Evolutionary conservation across 2,113 vertebrate genomes (phyloP).

Genomic region (Odontesthes bonariensis): DNA sequence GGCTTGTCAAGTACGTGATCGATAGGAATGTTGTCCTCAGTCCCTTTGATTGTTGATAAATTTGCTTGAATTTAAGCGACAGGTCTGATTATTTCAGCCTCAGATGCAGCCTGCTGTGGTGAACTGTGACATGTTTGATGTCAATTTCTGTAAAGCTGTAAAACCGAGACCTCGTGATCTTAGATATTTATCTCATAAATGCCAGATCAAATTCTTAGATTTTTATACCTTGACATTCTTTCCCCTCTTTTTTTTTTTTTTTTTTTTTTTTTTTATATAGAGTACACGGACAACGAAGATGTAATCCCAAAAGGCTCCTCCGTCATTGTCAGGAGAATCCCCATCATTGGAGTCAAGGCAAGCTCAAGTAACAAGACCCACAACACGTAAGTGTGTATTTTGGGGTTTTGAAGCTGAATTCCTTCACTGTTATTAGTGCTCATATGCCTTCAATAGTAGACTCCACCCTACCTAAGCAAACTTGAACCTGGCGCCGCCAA

Average conservation of each 20-base stretch:
- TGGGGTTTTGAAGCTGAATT: neutral
- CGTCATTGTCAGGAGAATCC: constrained; percentile 95
- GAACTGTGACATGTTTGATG: no score
- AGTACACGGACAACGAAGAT: constrained; percentile 92
- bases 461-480: constrained; percentile 1
- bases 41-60: no score
- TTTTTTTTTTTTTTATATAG: no score
- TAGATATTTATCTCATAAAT: no score
- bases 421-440: neutral
- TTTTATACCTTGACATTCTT: neutral
- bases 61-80: no score
- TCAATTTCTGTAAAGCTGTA: no score
- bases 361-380: constrained; percentile 91
- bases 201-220: no score
- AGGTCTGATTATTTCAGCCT: no score
- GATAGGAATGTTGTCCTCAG: no score
- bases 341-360: constrained; percentile 90
- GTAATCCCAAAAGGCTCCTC: constrained; percentile 97
- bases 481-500: neutral
- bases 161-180: no score
- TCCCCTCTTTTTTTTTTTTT: neutral
- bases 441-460: neutral
- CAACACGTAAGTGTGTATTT: constrained; percentile 87
- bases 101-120: no score
- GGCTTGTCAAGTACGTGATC: no score